Evolutionary conservation across 2,888 invertebrate species (phyloP), one percentile per base, ranked within the genome.

Genomic region (Sinhomidia bicolor): DNA sequence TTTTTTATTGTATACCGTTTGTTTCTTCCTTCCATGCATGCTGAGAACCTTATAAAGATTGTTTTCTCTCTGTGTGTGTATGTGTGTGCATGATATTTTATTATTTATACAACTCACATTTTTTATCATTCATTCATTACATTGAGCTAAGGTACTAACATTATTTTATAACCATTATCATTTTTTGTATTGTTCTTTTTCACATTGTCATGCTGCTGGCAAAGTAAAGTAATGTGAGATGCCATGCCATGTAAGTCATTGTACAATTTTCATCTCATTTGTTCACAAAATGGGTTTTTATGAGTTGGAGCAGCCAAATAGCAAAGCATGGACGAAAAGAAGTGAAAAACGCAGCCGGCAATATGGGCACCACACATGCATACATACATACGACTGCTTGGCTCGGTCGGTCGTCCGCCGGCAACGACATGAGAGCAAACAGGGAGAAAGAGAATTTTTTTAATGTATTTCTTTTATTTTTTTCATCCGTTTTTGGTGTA

Each of bases 191-290:
- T 10, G 23, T 23, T 65, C 9, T 85, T 74, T 60, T 68, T 68
- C 51, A 82, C 65, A 60, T 68, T 80, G 44, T 80, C 62, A 80
- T 79, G 80, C 80, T 44, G 41, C 29, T 80, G 44, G 78, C 74
- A 41, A 65, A 68, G 26, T 9, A 71, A 9, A 20, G 41, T 71
- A 20, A 71, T 71, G 41, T 44, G 36, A 60, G 14, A 71, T 71
- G 71, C 14, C 71, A 9, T 10, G 44, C 36, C 17, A 20, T 51
- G 76, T 23, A 32, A 36, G 54, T 51, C 62, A 44, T 76, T 62
- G 76, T 85, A 47, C 47, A 17, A 76, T 84, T 85, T 85, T 85
- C 76, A 78, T 76, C 76, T 85, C 84, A 76, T 85, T 85, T 85
- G 76, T 47, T 85, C 76, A 57, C 29, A 76, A 78, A 84, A 76